Evolutionary conservation across 2,888 invertebrate species (phyloP).

Genomic region (Ctenicera cuprea): DNA sequence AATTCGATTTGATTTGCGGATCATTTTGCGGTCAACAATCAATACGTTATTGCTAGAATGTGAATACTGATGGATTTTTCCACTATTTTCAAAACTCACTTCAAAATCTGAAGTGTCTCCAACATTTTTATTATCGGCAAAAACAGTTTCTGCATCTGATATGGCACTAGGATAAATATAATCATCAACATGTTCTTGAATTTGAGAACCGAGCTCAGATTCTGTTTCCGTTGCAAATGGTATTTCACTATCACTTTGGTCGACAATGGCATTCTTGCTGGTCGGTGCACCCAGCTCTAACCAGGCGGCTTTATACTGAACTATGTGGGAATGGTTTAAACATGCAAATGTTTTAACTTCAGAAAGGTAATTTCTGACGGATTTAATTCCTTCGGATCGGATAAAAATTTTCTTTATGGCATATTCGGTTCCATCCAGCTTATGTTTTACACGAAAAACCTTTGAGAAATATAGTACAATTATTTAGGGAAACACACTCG

Average conservation of each 20-base stretch:
- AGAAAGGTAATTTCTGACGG: conserved; percentile 80
- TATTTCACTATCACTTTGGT: conserved; percentile 37
- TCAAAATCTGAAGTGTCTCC: conserved; percentile 66
- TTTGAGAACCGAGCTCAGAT: conserved; percentile 15
- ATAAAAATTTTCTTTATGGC: conserved; percentile 87
- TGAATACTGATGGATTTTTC: conserved; percentile 54
- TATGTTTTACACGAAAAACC: conserved; percentile 82
- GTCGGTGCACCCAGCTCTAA: conserved; percentile 77
- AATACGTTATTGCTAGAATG: conserved; percentile 43
- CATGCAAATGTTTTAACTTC: conserved; percentile 89
- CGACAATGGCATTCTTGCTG: conserved; percentile 41
- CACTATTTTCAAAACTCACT: conserved; percentile 59
- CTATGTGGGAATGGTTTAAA: conserved; percentile 86
- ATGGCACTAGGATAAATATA: conserved; percentile 55
- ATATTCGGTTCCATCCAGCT: conserved; percentile 85
- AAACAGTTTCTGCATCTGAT: conserved; percentile 41
- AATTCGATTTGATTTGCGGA: conserved; percentile 46
- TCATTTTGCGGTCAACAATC: conserved; percentile 27
- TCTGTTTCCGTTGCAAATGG: conserved; percentile 32
- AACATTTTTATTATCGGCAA: conserved; percentile 32
- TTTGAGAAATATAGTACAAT: conserved; percentile 51
- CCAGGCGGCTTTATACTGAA: conserved; percentile 91
- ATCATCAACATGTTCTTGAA: conserved; percentile 45
- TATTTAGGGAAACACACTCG: background rate
- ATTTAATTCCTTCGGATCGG: conserved; percentile 78